Evolutionary conservation across 2,888 invertebrate genomes (phyloP), one percentile per base, ranked within the genome.

Genomic region (Torymus aiolomorphi): DNA sequence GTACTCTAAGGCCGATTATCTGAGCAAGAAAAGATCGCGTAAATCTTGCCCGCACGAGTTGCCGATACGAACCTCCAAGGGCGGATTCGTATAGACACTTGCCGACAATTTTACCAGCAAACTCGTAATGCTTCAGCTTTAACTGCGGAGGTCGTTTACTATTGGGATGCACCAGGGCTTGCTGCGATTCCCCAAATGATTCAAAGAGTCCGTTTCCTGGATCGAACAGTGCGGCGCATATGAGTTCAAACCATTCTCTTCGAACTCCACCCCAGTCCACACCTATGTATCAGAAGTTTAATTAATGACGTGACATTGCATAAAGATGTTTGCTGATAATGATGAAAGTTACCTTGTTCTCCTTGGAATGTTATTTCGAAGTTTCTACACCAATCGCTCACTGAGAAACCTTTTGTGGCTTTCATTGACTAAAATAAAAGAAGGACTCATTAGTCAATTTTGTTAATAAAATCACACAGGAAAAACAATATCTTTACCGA

Each of bases 21-120:
- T 97, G 97, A 80, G 98, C 98, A 80, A 98, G 93, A 92, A 98
- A 98, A 59, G 97, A 97, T 77, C 98, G 92, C 59, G 97, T 96
- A 89, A 98, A 97, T 74, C 97, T 92, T 1, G 97, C 98, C 71
- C 97, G 94, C 82, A 98, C 97, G 82, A 97, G 92, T 91, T 97
- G 97, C 0, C 97, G 92, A 91, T 97, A 97, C 14, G 95, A 94
- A 78, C 97, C 96, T 54, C 98, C 97, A 73, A 97, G 92, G 3
- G 97, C 96, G 80, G 97, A 97, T 92, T 98, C 98, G 90, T 97
- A 97, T 85, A 98, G 92, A 90, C 98, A 97, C 92, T 98, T 98
- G 81, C 97, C 98, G 57, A 98, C 97, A 85, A 98, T 93, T 91
- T 96, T 96, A 73, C 98, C 98, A 54, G 98, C 98, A 87, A 97